Percentiles rank a stretch among this genome's conserved stretches.
Evolutionary conservation across 2,797 vertebrate species (phyloP).

Genomic region (Siniperca undulata): DNA sequence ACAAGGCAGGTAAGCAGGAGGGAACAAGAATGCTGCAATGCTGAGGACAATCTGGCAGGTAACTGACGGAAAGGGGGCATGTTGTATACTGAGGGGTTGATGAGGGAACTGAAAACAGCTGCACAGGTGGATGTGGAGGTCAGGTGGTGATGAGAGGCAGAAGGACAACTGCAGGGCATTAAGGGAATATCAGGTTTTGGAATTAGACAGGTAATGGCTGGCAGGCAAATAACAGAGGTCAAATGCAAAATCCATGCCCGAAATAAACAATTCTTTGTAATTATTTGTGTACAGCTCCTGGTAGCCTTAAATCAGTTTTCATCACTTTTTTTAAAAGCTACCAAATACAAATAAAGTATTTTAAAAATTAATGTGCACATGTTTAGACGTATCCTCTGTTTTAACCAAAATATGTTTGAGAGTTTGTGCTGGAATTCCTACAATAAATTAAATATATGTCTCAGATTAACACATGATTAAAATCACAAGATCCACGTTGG

Average conservation of each 20-base stretch:
- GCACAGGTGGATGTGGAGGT: constrained; percentile 7
- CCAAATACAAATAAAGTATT: neutral
- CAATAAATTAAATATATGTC: neutral
- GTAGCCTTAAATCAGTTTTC: neutral
- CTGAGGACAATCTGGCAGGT: constrained; percentile 11
- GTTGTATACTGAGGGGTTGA: neutral
- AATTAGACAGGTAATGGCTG: too few relatives aligned
- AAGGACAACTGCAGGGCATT: neutral
- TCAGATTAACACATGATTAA: neutral
- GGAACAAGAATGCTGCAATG: neutral
- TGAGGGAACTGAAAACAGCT: constrained; percentile 8
- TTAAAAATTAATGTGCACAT: neutral
- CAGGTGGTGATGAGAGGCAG: neutral
- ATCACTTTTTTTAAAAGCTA: neutral
- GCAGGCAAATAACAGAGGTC: neutral
- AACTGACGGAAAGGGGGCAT: neutral
- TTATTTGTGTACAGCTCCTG: neutral
- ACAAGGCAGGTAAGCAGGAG: neutral
- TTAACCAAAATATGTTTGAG: neutral
- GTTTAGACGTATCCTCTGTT: neutral
- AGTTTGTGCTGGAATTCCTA: neutral
- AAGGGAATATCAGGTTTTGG: neutral
- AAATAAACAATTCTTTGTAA: neutral
- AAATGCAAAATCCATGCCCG: neutral
- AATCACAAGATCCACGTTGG: too few relatives aligned